phyloP scores from a whole-genome alignment of 1,140 invertebrate genomes.

The Lethocerus indicus region DNA sequence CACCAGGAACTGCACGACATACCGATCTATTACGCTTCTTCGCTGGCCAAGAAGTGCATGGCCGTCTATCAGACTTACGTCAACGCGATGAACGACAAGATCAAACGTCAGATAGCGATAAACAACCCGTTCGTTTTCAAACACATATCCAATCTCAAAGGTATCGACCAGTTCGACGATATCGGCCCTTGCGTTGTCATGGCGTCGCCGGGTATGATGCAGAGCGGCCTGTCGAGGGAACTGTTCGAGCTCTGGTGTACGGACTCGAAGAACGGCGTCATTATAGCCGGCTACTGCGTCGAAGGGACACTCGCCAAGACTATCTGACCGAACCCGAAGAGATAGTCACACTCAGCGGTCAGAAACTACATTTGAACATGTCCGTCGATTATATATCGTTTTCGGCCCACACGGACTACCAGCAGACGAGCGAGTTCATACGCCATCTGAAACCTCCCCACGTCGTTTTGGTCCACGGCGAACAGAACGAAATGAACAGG shows the following conservation, averaged over 20 bases:
- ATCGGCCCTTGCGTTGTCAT: slow-evolving; percentile 98
- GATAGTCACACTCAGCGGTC: slow-evolving; percentile 85
- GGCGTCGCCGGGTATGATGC: slow-evolving; percentile 99
- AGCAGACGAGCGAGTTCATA: slow-evolving; percentile 97
- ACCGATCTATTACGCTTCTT: slow-evolving; percentile 98
- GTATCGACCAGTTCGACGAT: slow-evolving; percentile 98
- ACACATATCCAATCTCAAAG: slow-evolving; percentile 97
- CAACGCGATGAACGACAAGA: slow-evolving; percentile 98
- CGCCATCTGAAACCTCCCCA: slow-evolving; percentile 85
- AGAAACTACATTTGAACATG: slow-evolving; percentile 91
- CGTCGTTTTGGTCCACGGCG: slow-evolving; percentile 94
- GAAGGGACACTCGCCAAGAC: slow-evolving; percentile 97
- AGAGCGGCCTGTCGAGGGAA: slow-evolving; percentile 91
- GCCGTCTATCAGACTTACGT: slow-evolving; percentile 99
- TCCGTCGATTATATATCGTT: slow-evolving; percentile 99
- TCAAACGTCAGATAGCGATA: slow-evolving; percentile 87
- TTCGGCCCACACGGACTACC: slow-evolving; percentile 97
- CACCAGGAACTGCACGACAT: slow-evolving; percentile 98
- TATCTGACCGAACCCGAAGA: slow-evolving; percentile 97
- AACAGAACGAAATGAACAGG: slow-evolving; percentile 96
- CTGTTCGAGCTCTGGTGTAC: slow-evolving; percentile 98
- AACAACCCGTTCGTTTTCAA: slow-evolving; percentile 99
- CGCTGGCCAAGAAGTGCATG: slow-evolving; percentile 99
- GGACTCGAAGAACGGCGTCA: slow-evolving; percentile 93
- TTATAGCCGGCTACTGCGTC: slow-evolving; percentile 97